Evolutionary conservation across 2,888 invertebrate genomes (phyloP).

Genomic region (Agrotis exclamationis): DNA sequence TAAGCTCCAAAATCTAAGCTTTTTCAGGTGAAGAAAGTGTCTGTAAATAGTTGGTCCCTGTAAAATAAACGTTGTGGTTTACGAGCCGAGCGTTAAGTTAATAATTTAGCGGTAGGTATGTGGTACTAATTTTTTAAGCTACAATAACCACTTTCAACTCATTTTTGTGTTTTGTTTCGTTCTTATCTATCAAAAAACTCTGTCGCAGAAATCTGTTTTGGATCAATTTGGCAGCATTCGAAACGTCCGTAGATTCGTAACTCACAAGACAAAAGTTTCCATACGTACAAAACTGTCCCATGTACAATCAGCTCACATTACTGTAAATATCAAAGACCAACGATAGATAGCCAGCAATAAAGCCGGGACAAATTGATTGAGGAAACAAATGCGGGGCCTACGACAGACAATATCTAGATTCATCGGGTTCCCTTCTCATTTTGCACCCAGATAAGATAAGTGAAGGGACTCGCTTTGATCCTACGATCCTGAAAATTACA

Average conservation of each 20-base stretch:
- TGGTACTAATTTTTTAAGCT: too few relatives aligned
- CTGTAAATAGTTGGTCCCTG: not conserved
- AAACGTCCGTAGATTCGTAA: too few relatives aligned
- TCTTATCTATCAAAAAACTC: too few relatives aligned
- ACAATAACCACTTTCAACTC: too few relatives aligned
- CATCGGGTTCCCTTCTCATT: not conserved
- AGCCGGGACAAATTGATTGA: slow-evolving; percentile 4
- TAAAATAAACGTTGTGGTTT: not conserved
- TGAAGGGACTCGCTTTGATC: not conserved
- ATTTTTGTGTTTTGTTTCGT: too few relatives aligned
- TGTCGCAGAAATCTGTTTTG: too few relatives aligned
- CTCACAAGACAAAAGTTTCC: too few relatives aligned
- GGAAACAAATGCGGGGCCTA: slow-evolving; percentile 11
- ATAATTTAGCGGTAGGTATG: too few relatives aligned
- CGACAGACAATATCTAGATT: not conserved
- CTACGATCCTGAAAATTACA: not conserved
- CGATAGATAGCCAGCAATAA: not conserved
- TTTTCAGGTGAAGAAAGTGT: not conserved
- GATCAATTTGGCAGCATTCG: too few relatives aligned
- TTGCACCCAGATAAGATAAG: not conserved
- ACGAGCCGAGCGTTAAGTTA: not conserved
- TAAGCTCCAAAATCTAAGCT: not conserved
- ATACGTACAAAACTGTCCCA: too few relatives aligned
- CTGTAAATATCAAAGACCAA: not conserved
- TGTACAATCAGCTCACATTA: too few relatives aligned